These are phyloP conservation scores for Menidia menidia DNA, from an alignment of 2,797 vertebrate species.

Conservation along the genomic window DNA sequence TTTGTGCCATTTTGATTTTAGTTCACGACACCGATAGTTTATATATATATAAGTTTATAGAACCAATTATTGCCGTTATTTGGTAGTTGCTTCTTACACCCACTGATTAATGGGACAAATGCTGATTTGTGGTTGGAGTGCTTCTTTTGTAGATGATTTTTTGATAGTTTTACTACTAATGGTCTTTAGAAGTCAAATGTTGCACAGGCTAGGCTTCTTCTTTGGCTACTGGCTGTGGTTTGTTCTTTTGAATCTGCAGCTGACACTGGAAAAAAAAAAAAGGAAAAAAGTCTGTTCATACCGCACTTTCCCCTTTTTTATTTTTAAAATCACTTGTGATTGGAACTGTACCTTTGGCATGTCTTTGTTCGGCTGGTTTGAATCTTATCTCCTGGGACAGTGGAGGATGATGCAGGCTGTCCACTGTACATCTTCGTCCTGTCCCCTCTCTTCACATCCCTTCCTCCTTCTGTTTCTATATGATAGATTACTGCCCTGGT, in stretches of 20 bases:
- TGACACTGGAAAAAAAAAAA: no score
- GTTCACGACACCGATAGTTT: neutral
- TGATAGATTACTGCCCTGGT: slow-evolving; percentile 64
- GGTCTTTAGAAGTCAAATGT: no score
- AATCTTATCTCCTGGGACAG: neutral
- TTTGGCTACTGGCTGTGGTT: slow-evolving; percentile 22
- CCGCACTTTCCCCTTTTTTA: neutral
- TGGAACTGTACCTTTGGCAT: neutral
- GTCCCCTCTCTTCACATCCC: slow-evolving; percentile 36
- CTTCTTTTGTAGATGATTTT: no score
- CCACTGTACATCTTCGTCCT: slow-evolving; percentile 2
- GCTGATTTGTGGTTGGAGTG: no score
- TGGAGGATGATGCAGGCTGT: no score
- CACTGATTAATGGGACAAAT: no score
- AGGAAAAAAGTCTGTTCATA: neutral
- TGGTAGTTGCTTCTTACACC: no score
- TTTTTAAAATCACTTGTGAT: neutral
- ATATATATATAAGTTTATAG: no score
- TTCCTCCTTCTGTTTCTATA: slow-evolving; percentile 31
- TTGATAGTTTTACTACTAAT: no score
- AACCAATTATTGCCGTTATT: no score
- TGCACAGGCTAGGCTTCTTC: neutral
- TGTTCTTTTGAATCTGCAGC: neutral
- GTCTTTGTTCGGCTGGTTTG: slow-evolving; percentile 21
- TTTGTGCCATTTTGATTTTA: neutral